Evolutionary conservation across 2,113 vertebrate species (phyloP).

Genomic region (Calyptomena viridis): DNA sequence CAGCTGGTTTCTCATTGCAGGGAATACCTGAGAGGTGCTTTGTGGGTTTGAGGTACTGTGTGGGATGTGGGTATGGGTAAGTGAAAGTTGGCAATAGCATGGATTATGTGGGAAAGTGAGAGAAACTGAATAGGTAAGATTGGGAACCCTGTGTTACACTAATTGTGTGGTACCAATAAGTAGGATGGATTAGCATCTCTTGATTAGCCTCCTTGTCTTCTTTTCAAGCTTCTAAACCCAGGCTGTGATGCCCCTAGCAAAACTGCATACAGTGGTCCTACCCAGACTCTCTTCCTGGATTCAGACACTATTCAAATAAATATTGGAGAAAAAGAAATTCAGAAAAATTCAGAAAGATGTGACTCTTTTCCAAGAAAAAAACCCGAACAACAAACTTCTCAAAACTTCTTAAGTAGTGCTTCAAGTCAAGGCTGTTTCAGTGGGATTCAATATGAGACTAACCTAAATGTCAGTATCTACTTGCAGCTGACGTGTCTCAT

Average conservation of each 20-base stretch:
- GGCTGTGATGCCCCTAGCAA: not conserved
- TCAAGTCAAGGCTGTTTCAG: not conserved
- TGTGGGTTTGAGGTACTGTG: not conserved
- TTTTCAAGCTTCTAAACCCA: not conserved
- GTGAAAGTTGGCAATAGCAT: not conserved
- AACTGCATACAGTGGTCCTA: not conserved
- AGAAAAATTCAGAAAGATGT: not conserved
- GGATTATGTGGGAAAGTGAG: not conserved
- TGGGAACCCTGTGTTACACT: accelerated
- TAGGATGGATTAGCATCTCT: not conserved
- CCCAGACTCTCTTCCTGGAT: not conserved
- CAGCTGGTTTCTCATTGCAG: not conserved
- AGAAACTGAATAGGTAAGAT: not conserved
- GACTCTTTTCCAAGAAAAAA: not conserved
- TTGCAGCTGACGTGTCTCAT: not conserved
- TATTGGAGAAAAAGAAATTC: not conserved
- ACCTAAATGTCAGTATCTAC: not conserved
- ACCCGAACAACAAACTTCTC: not conserved
- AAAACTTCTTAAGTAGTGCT: not conserved
- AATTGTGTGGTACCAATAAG: not conserved
- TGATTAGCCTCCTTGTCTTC: not conserved
- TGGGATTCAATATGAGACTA: not conserved
- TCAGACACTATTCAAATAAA: not conserved
- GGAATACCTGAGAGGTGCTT: not conserved
- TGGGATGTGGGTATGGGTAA: accelerated